These are phyloP conservation scores for Ormyrus rosae DNA, from an alignment of 2,888 invertebrate species.

Conservation along the genomic window DNA sequence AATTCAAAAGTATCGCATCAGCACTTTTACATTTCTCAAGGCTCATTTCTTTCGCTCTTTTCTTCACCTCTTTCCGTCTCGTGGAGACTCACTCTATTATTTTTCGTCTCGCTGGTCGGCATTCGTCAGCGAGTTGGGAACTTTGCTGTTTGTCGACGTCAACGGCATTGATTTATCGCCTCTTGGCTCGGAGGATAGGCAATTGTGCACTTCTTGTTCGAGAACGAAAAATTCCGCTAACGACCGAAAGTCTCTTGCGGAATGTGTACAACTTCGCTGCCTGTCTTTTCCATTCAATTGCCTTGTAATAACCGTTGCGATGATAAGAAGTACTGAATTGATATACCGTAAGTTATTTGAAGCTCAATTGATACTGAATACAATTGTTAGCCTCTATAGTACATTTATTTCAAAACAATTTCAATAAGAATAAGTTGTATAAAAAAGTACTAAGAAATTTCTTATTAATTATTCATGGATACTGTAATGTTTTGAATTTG, in stretches of 20 bases:
- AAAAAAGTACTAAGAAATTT: too few species aligned
- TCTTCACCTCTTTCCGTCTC: background rate
- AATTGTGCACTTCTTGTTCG: slow-evolving; percentile 9
- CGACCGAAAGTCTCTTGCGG: slow-evolving; percentile 15
- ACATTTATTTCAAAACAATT: too few species aligned
- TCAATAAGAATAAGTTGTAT: too few species aligned
- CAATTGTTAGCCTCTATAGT: too few species aligned
- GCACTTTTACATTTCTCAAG: slow-evolving; percentile 13
- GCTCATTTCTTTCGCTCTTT: background rate
- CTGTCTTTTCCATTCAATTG: background rate
- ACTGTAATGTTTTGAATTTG: too few species aligned
- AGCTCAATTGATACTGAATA: too few species aligned
- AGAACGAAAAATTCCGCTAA: slow-evolving; percentile 27
- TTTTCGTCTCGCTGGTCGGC: slow-evolving; percentile 9
- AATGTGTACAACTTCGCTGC: background rate
- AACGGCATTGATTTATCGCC: slow-evolving; percentile 43
- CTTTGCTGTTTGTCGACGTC: slow-evolving; percentile 40
- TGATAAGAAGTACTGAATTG: too few species aligned
- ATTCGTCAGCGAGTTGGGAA: slow-evolving; percentile 25
- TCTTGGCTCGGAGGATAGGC: slow-evolving; percentile 1
- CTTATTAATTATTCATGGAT: too few species aligned
- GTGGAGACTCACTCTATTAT: slow-evolving; percentile 8
- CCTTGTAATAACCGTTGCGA: background rate
- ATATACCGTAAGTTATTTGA: too few species aligned
- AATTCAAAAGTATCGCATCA: background rate